Conservation (phyloP, 2,888 invertebrate genomes). For the Eucriotettix oculatus region DNA sequence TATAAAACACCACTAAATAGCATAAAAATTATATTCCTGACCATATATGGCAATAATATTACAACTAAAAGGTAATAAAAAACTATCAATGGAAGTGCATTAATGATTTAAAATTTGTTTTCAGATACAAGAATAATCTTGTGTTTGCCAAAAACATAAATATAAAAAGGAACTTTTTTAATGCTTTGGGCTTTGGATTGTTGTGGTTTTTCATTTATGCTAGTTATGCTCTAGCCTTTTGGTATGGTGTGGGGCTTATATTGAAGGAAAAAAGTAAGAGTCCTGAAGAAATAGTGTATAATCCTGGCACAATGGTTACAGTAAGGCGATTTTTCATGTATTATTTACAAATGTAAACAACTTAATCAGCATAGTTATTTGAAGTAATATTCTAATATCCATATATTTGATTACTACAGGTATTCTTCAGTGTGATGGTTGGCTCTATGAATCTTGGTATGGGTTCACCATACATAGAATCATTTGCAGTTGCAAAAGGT, state of each 20-base stretch:
- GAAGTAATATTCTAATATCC: too few species aligned
- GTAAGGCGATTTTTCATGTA: slow-evolving; percentile 29
- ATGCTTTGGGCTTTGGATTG: slow-evolving; percentile 50
- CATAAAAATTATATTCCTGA: too few species aligned
- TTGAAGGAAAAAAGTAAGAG: slow-evolving; percentile 33
- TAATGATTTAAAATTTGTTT: not conserved
- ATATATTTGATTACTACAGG: slow-evolving; percentile 30
- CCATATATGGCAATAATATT: too few species aligned
- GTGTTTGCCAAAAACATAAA: slow-evolving; percentile 45
- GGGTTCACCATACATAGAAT: slow-evolving; percentile 64
- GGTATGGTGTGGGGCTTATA: slow-evolving; percentile 60
- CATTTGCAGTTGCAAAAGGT: slow-evolving; percentile 62
- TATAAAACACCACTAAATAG: too few species aligned
- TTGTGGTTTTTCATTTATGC: slow-evolving; percentile 63
- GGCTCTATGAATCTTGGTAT: slow-evolving; percentile 67
- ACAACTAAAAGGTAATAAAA: too few species aligned
- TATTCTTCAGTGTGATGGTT: slow-evolving; percentile 59
- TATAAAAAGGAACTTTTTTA: slow-evolving; percentile 48
- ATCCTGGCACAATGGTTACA: slow-evolving; percentile 49
- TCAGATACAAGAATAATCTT: slow-evolving; percentile 45
- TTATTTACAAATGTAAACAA: too few species aligned
- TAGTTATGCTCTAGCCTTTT: slow-evolving; percentile 65
- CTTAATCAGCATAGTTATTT: too few species aligned
- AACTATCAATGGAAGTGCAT: too few species aligned
- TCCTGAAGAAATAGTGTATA: slow-evolving; percentile 28